Evolutionary conservation across 2,888 invertebrate genomes (phyloP).

Genomic region (Epinotia nisella): DNA sequence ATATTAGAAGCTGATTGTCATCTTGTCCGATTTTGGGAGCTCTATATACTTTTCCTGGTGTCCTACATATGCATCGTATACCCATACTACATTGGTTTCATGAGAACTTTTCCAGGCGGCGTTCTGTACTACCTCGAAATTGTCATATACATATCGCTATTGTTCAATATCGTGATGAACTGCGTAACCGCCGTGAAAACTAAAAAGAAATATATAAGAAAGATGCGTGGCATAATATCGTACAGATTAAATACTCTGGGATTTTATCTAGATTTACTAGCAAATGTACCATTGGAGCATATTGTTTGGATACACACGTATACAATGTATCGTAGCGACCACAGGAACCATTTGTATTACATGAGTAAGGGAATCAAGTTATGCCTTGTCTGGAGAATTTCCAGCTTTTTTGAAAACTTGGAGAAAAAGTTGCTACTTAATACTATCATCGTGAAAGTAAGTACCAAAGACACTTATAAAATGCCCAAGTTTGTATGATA

Average conservation of each 20-base stretch:
- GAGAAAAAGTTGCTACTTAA: slow-evolving; percentile 74
- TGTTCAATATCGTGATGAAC: slow-evolving; percentile 75
- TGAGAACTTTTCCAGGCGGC: slow-evolving; percentile 69
- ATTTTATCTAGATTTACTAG: slow-evolving; percentile 80
- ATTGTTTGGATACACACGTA: slow-evolving; percentile 72
- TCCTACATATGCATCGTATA: slow-evolving; percentile 74
- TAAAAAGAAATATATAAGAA: slow-evolving; percentile 70
- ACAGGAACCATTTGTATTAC: slow-evolving; percentile 75
- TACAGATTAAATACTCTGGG: slow-evolving; percentile 76
- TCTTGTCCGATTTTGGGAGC: slow-evolving; percentile 79
- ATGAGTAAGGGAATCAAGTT: slow-evolving; percentile 82
- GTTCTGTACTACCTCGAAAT: slow-evolving; percentile 71
- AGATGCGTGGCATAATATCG: slow-evolving; percentile 68
- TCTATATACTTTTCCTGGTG: slow-evolving; percentile 72
- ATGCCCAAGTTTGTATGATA: no score
- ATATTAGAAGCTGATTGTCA: slow-evolving; percentile 76
- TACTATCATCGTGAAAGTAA: slow-evolving; percentile 72
- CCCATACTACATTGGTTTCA: slow-evolving; percentile 79
- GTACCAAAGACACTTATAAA: not conserved
- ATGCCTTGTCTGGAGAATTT: slow-evolving; percentile 80
- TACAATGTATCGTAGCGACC: slow-evolving; percentile 68
- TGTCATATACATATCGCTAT: slow-evolving; percentile 69
- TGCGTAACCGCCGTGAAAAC: slow-evolving; percentile 78
- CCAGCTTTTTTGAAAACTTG: slow-evolving; percentile 74
- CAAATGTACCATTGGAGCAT: slow-evolving; percentile 79